These are phyloP conservation scores for Apodemus sylvaticus DNA, from an alignment of 2,113 vertebrate genomes.

Conservation along the genomic window DNA sequence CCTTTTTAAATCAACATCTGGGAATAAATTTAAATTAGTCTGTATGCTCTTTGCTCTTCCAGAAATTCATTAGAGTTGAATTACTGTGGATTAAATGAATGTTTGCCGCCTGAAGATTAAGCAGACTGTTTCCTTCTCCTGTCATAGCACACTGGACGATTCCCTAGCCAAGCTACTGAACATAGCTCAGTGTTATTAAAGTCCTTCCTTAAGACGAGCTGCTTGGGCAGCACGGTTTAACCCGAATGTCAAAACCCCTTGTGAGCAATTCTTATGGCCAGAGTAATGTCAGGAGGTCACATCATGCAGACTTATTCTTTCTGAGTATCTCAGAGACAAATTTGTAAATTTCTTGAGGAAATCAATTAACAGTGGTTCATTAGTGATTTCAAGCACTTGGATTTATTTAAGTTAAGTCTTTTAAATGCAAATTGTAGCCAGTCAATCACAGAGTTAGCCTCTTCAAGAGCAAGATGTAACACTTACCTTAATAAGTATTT, in stretches of 20 bases:
- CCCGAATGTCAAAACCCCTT: background rate
- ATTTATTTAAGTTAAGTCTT: constrained; percentile 3
- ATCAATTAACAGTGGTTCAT: background rate
- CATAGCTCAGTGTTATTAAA: background rate
- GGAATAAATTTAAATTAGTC: constrained; percentile 16
- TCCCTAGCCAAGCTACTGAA: background rate
- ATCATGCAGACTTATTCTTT: background rate
- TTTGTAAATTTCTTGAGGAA: background rate
- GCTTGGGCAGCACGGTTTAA: background rate
- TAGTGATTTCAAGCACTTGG: background rate
- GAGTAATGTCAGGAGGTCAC: background rate
- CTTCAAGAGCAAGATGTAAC: background rate
- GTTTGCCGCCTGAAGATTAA: constrained; percentile 3
- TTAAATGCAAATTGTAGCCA: background rate
- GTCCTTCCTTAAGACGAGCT: constrained; percentile 5
- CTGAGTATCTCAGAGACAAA: background rate
- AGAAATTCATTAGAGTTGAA: constrained; percentile 28
- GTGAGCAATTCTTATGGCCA: background rate
- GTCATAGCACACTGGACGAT: background rate
- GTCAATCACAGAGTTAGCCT: background rate
- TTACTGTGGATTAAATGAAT: constrained; percentile 43
- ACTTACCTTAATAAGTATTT: background rate
- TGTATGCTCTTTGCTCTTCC: constrained; percentile 11
- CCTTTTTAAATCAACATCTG: constrained; percentile 4
- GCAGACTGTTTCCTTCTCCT: background rate